Percentiles rank a stretch among this genome's conserved stretches.
These are phyloP conservation scores for Ruditapes philippinarum DNA, from an alignment of 1,140 invertebrate species.

Conservation along the genomic window DNA sequence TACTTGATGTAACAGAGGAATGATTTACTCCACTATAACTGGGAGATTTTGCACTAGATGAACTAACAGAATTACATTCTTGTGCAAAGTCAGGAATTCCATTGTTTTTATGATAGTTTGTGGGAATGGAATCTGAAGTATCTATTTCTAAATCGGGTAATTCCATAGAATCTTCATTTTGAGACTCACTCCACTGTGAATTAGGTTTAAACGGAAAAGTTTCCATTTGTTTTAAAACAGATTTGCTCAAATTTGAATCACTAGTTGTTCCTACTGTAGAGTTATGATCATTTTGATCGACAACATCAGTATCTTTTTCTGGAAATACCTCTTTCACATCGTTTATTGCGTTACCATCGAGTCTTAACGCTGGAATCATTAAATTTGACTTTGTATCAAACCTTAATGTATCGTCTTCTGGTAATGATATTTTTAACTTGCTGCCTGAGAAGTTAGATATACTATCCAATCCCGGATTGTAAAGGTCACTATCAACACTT, in stretches of 20 bases:
- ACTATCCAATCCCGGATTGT: constrained; percentile 25
- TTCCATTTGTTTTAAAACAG: background rate
- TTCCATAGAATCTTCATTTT: constrained; percentile 43
- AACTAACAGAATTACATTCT: constrained; percentile 6
- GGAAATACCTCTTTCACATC: constrained; percentile 18
- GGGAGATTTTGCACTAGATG: background rate
- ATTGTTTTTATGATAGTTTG: background rate
- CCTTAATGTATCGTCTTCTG: background rate
- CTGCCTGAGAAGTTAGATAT: constrained; percentile 18
- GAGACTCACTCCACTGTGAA: constrained; percentile 60
- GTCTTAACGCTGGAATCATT: background rate
- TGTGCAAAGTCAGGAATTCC: background rate
- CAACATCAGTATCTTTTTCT: background rate
- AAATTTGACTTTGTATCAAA: background rate
- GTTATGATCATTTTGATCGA: background rate
- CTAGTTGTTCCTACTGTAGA: background rate
- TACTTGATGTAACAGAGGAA: constrained; percentile 29
- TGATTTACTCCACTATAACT: constrained; percentile 13
- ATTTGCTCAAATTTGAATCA: background rate
- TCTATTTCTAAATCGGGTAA: constrained; percentile 51
- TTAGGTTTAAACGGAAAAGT: constrained; percentile 47
- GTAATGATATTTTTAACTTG: constrained; percentile 36
- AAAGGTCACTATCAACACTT: constrained; percentile 79
- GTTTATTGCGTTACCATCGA: background rate
- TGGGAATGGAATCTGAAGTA: constrained; percentile 11